Base-by-base conservation (phyloP, 2,113 vertebrate species). In the Aix galericulata region DNA sequence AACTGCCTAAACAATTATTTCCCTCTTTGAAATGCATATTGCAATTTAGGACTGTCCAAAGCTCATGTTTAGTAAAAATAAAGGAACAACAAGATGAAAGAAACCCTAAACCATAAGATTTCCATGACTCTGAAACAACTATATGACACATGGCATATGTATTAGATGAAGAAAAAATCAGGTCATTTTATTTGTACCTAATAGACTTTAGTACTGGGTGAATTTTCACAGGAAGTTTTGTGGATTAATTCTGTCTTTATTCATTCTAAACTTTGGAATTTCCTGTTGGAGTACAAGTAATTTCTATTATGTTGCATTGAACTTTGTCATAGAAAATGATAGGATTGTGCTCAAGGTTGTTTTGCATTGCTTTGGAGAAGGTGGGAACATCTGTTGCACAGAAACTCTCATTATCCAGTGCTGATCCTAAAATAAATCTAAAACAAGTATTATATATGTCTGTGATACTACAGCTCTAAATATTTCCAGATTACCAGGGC, bases 361-460 rank as follows among this genome's bases (percentile, higher is more conserved):
- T 40, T 11, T 34, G 6, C 38, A n/a, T 29, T 67, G 9, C 9
- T 71, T 26, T 58, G 29, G 9, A 62, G 25, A 75, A 75, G 7
- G 9, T 36, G 29, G 6, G 42, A 92, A 76, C 25, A 40, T 67
- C 52, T 67, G 4, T n/a, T 62, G 23, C 22, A 42, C 3, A 5
- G 20, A 42, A 2, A 3, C 16, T n/a, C 5, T 48, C 5, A 2
- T 55, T 48, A 32, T 7, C 2, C 17, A 44, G 0, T 32, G 2
- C 13, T 81, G 31, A 72, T 52, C 25, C 21, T 77, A 60, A 82
- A 88, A 64, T 26, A 82, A 79, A 67, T 4, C 14, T 63, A 40
- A 75, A 93, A 13, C 17, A 63, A 14, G 3, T 16, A 23, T 44
- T 17, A 58, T 53, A 2, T 82, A 6, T 17, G 5, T 10, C 31